A percentile compares a stretch with the other conserved stretches of the same genome.
phyloP scores from a whole-genome alignment of 1,140 invertebrate species.

The Drosophila dunni region DNA sequence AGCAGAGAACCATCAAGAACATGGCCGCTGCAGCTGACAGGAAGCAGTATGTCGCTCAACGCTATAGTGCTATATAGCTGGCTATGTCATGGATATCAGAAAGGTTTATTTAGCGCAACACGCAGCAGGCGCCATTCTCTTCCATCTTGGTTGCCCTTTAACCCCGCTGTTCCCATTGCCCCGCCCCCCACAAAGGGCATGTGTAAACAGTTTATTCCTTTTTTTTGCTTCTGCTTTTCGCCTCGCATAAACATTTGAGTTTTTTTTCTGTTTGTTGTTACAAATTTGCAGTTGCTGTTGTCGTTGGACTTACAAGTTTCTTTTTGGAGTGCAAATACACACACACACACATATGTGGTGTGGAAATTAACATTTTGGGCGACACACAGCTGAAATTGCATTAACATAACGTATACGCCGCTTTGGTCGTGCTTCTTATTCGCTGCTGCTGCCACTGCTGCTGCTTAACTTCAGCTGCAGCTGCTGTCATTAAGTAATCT shows the following conservation, averaged over 20 bases:
- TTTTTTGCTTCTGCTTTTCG: not conserved
- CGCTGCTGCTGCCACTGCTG: slow-evolving; percentile 9
- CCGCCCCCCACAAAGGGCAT: slow-evolving; percentile 49
- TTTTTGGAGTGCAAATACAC: slow-evolving; percentile 69
- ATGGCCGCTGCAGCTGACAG: slow-evolving; percentile 68
- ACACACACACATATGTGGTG: not conserved
- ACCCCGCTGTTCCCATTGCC: not conserved
- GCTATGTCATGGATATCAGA: slow-evolving; percentile 43
- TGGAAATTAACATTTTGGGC: slow-evolving; percentile 46
- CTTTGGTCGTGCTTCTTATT: not conserved
- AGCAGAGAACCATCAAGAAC: slow-evolving; percentile 2
- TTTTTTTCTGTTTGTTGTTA: slow-evolving; percentile 39
- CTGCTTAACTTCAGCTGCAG: slow-evolving; percentile 12
- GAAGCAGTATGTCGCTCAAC: slow-evolving; percentile 64
- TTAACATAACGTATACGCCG: slow-evolving; percentile 75
- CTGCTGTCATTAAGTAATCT: slow-evolving; percentile 70
- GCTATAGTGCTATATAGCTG: slow-evolving; percentile 11
- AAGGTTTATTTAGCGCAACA: slow-evolving; percentile 64
- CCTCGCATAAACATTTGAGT: slow-evolving; percentile 36
- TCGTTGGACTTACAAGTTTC: slow-evolving; percentile 72
- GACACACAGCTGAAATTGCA: slow-evolving; percentile 61
- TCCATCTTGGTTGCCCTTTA: not conserved
- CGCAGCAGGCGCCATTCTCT: slow-evolving; percentile 49
- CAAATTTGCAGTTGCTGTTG: slow-evolving; percentile 65
- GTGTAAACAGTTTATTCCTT: slow-evolving; percentile 41